Evolutionary conservation across 2,888 invertebrate genomes (phyloP), one percentile per base, ranked within the genome.

Genomic region (Fragum sueziense): DNA sequence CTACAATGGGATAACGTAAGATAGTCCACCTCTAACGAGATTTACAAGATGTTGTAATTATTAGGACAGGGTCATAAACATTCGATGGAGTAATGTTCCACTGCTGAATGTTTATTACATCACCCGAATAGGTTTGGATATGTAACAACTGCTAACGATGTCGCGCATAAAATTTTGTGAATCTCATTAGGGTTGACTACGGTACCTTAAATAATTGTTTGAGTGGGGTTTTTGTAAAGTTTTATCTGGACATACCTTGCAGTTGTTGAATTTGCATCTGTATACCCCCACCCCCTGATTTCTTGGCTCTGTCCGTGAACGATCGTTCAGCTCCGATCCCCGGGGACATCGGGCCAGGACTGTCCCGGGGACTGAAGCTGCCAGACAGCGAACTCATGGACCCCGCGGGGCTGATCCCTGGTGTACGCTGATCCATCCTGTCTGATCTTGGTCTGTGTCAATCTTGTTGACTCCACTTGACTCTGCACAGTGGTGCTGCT

Each of bases 181-280:
- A n/a, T n/a, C n/a, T n/a, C n/a, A n/a, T n/a, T n/a, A n/a, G n/a
- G n/a, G n/a, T n/a, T n/a, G n/a, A n/a, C n/a, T n/a, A n/a, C n/a
- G n/a, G n/a, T n/a, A n/a, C n/a, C n/a, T n/a, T n/a, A n/a, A n/a
- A n/a, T n/a, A n/a, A n/a, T n/a, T n/a, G n/a, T n/a, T n/a, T n/a
- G n/a, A n/a, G n/a, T n/a, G n/a, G n/a, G n/a, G n/a, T n/a, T n/a
- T n/a, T n/a, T n/a, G n/a, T n/a, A n/a, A n/a, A n/a, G n/a, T n/a
- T n/a, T n/a, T n/a, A n/a, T n/a, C n/a, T n/a, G n/a, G n/a, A 76
- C 86, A 74, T 83, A 88, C 88, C 72, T 85, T 86, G 86, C 73
- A 88, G 74, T 29, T 88, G 86, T 71, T 88, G 88, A 33, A 88
- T 88, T 68, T 86, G 85, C 83, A 83, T 84, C 81, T 88, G 88